Percentiles rank a stretch among this genome's conserved stretches.
These are phyloP conservation scores for Podarcis raffonei DNA, from an alignment of 2,113 vertebrate species.

Conservation along the genomic window DNA sequence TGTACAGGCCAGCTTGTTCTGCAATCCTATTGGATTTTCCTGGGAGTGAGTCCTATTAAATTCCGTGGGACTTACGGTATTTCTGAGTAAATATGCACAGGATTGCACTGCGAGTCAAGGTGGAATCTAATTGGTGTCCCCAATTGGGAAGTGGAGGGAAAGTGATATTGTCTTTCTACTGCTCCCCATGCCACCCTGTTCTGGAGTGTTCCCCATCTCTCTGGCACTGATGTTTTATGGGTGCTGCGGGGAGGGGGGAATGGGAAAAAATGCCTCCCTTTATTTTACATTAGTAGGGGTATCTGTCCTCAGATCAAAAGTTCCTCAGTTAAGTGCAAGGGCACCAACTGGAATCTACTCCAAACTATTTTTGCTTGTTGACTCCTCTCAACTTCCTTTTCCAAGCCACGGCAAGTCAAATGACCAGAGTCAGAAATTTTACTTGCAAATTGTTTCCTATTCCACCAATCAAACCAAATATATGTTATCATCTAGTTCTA, in stretches of 20 bases:
- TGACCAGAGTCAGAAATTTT: constrained; percentile 71
- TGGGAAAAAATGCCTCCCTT: too few species aligned
- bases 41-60: not conserved
- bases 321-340: not conserved
- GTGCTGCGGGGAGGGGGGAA: not conserved
- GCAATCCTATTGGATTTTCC: not conserved
- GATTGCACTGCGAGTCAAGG: not conserved
- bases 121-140: not conserved
- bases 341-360: not conserved
- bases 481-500: constrained; percentile 63
- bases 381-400: constrained; percentile 24
- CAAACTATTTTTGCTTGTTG: constrained; percentile 33
- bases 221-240: too few species aligned
- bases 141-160: not conserved
- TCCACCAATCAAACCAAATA: constrained; percentile 64
- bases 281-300: not conserved
- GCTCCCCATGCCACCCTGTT: too few species aligned
- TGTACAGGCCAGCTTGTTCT: not conserved
- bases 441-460: constrained; percentile 75
- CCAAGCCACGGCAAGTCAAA: constrained; percentile 40
- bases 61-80: not conserved
- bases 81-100: not conserved
- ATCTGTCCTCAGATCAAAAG: too few species aligned
- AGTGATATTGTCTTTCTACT: not conserved
- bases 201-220: too few species aligned